Evolutionary conservation across 1,140 invertebrate species (phyloP), one percentile per base, ranked within the genome.

Genomic region (Wiebesia pumilae): DNA sequence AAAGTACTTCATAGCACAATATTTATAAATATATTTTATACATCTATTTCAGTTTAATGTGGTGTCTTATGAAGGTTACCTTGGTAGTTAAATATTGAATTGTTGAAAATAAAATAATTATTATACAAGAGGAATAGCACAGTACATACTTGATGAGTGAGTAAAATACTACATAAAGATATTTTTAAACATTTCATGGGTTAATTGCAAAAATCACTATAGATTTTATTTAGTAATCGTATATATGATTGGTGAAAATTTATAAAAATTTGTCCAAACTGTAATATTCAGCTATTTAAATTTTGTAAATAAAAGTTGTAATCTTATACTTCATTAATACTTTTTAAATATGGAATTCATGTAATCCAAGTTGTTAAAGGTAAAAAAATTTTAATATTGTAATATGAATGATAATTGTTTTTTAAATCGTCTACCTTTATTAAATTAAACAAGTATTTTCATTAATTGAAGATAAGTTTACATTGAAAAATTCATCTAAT

Each of bases 381-480:
- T 80, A 21, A 65, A 58, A n/a, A 19, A 84, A 75, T 78, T 77
- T 38, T 58, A 51, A 67, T 58, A 12, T 65, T 62, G 21, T 40
- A 54, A 83, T 83, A 54, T 0, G 47, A 9, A 65, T n/a, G 47
- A 65, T 40, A 43, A 65, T 58, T 73, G 43, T 83, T 69, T 12
- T 85, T 73, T 9, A 75, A 86, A 75, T 12, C 62, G 30, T 81
- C 43, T 69, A 75, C 40, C 27, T 75, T 86, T 73, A 67, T n/a
- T 86, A 58, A 54, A 73, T 79, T 24, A 35, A 75, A 24, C 62
- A 33, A 83, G 47, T 62, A 0, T 77, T 47, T 62, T 58, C 16
- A 40, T 54, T n/a, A 27, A 86, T 33, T 47, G 9, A 77, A 67
- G 33, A 38, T 65, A 58, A 83, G 77, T 71, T 75, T 86, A 71